Base-by-base conservation (phyloP, 2,888 invertebrate genomes). In the Trichacis sp. region DNA sequence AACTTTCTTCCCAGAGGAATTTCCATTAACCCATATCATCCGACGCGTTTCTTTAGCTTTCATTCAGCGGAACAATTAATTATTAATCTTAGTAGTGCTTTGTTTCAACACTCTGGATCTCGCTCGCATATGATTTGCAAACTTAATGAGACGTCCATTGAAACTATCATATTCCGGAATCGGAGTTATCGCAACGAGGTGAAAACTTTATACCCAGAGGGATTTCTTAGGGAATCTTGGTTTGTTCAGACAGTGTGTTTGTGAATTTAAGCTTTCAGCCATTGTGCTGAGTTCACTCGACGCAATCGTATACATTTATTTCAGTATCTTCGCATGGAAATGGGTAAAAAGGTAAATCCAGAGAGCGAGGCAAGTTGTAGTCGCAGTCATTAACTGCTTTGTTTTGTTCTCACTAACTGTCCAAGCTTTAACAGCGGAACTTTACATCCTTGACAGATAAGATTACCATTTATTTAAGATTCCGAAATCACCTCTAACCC, bases 221-320 rank as follows among this genome's bases (percentile, higher is more conserved):
- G 66, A 69, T 64, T 71, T 72, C 68, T 66, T 55, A 19, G 51
- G 20, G 61, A 62, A 64, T 65, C 59, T 68, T 62, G 43, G 48
- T 67, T 65, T 33, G 33, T 33, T 49, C 49, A 20, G 53, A 17
- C 49, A 3, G 4, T 57, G 56, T 65, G 60, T 58, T 59, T 53
- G 68, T 70, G 74, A 72, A 74, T 73, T 68, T 61, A 73, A 76
- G 71, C 71, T 77, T 75, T 73, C 69, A 66, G 47, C 68, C 52
- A 70, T 72, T 66, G 64, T 63, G 19, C 53, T 20, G 59, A 68
- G 42, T 58, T 56, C 53, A 51, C 45, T 49, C 63, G 56, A 53
- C 51, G 57, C 60, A 66, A 53, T 55, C 50, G 45, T 59, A 51
- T 64, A 47, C 47, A 29, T 33, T 33, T n/a, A 33, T 9, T 42